Conservation (phyloP, 64 coral and sea anemone species). For the Porites australiensis region DNA sequence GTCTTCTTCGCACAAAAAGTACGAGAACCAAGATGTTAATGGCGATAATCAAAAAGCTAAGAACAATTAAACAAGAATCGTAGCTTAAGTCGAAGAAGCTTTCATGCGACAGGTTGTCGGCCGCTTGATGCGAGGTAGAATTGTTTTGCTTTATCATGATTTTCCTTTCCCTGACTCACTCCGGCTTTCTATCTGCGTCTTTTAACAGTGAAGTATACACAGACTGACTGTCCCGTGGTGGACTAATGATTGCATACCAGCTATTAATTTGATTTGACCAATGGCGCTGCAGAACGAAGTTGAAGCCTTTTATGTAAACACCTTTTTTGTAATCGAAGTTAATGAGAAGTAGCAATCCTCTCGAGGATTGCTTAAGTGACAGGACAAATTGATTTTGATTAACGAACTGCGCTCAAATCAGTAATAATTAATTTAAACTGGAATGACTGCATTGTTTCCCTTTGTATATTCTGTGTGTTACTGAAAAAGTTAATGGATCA, state of each 20-base stretch:
- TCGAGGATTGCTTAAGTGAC: background rate
- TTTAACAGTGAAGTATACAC: background rate
- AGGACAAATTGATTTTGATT: constrained; percentile 11
- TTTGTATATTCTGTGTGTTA: no score
- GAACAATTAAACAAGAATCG: constrained; percentile 79
- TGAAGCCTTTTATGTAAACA: background rate
- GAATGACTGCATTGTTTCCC: no score
- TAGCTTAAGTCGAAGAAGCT: constrained; percentile 70
- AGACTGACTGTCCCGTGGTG: background rate
- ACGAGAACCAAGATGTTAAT: constrained; percentile 81
- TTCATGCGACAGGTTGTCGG: background rate
- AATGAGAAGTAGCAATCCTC: constrained; percentile 6
- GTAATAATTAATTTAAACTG: background rate
- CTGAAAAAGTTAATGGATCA: no score
- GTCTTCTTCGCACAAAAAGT: constrained; percentile 76
- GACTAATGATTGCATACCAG: background rate
- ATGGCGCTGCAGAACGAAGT: background rate
- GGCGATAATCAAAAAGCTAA: constrained; percentile 77
- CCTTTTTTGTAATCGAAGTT: background rate
- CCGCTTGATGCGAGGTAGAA: background rate
- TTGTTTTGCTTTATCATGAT: constrained; percentile 2
- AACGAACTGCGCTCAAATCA: background rate
- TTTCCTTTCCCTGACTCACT: background rate
- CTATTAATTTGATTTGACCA: constrained; percentile 5
- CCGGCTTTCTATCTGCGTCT: background rate